Conservation (phyloP, 2,113 vertebrate genomes). For the Emberiza fucata region DNA sequence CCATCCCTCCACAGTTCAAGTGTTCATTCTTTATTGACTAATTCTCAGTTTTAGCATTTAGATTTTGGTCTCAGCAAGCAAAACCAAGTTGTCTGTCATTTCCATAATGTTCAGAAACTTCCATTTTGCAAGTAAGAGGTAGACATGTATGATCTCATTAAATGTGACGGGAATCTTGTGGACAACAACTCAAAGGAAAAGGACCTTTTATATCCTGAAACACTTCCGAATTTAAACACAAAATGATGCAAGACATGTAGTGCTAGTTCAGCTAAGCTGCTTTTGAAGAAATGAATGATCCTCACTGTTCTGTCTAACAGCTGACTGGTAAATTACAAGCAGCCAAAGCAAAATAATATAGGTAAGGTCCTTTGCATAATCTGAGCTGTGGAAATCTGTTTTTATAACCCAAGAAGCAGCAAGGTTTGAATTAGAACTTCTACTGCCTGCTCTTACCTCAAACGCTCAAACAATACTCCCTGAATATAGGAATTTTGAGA, state of each 20-base stretch:
- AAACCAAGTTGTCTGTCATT: neutral
- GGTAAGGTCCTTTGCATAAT: constrained; percentile 32
- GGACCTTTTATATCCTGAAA: neutral
- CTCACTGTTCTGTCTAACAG: constrained; percentile 48
- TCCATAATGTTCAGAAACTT: neutral
- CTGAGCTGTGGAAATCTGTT: constrained; percentile 33
- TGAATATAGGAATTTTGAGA: neutral
- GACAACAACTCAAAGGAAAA: neutral
- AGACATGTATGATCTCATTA: neutral
- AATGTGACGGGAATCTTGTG: neutral
- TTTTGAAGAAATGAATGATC: constrained; percentile 60
- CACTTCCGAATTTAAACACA: neutral
- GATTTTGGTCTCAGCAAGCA: neutral
- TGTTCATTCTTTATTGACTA: neutral
- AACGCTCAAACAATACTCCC: neutral
- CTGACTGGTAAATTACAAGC: constrained; percentile 15
- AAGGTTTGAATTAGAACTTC: neutral
- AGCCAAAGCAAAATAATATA: constrained; percentile 21
- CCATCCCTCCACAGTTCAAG: neutral
- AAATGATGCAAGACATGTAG: constrained; percentile 34
- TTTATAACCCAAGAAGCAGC: neutral
- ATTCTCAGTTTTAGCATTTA: neutral
- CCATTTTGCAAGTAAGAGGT: neutral
- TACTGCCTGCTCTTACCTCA: neutral
- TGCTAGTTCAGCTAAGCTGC: constrained; percentile 34